Evolutionary conservation across 2,888 invertebrate species (phyloP).

Genomic region (Archips xylosteana): DNA sequence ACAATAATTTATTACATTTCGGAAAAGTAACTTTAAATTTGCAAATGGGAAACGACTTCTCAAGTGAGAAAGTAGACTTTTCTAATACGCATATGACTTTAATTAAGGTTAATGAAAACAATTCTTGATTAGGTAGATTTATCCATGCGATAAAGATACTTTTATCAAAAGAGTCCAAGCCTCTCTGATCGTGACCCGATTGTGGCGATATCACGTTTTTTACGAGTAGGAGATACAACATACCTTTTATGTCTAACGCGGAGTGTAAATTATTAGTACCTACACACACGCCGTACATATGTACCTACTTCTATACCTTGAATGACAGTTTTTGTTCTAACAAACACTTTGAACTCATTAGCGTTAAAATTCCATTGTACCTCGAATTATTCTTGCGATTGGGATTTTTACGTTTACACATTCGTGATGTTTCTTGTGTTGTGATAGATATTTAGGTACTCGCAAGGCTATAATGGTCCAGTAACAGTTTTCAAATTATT

Average conservation of each 20-base stretch:
- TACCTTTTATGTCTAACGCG: background rate
- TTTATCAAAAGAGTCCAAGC: conserved; percentile 35
- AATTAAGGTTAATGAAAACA: conserved; percentile 18
- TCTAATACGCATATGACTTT: background rate
- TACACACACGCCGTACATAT: no score
- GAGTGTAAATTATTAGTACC: background rate
- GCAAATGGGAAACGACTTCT: background rate
- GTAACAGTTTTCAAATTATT: no score
- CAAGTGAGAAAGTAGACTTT: background rate
- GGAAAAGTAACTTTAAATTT: background rate
- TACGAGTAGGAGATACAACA: conserved; percentile 20
- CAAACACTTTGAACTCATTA: background rate
- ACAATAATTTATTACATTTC: background rate
- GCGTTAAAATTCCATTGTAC: background rate
- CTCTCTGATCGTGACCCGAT: conserved; percentile 38
- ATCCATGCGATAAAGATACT: conserved; percentile 28
- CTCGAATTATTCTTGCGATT: background rate
- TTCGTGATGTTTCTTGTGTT: no score
- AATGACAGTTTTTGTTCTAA: background rate
- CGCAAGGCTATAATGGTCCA: no score
- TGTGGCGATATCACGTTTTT: conserved; percentile 39
- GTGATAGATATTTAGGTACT: no score
- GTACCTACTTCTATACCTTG: background rate
- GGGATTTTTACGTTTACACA: no score
- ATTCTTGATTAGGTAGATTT: conserved; percentile 19